Percentiles rank a stretch among this genome's conserved stretches.
Evolutionary conservation across 2,113 vertebrate genomes (phyloP).

Genomic region (Ceuthmochares aereus): DNA sequence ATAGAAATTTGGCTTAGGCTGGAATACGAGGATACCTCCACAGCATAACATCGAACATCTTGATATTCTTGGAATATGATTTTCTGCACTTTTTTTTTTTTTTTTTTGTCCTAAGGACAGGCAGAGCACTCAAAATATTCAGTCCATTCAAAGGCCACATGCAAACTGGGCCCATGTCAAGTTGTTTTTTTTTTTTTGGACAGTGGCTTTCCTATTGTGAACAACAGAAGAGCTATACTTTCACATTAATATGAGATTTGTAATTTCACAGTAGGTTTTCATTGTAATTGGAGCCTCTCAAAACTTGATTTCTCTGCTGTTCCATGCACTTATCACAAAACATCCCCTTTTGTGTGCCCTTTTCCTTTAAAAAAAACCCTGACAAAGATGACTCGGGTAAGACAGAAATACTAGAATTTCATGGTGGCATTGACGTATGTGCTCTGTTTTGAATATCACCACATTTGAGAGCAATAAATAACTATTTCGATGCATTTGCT

Average conservation of each 20-base stretch:
- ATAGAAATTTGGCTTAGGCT: not conserved
- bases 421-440: not conserved
- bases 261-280: not conserved
- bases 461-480: not conserved
- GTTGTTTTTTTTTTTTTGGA: not conserved
- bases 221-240: not conserved
- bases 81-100: not conserved
- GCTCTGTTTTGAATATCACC: not conserved
- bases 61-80: not conserved
- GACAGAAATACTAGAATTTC: not conserved
- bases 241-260: not conserved
- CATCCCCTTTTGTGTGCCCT: not conserved
- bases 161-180: not conserved
- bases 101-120: not conserved
- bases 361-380: not conserved
- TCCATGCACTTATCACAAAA: accelerated
- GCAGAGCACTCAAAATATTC: not conserved
- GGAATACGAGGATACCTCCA: not conserved
- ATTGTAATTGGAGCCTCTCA: not conserved
- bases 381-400: not conserved
- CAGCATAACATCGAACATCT: not conserved
- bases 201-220: not conserved
- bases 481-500: not conserved
- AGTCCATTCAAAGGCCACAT: not conserved
- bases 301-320: not conserved